Conservation (phyloP, 2,113 vertebrate genomes). For the Callocephalon fimbriatum region DNA sequence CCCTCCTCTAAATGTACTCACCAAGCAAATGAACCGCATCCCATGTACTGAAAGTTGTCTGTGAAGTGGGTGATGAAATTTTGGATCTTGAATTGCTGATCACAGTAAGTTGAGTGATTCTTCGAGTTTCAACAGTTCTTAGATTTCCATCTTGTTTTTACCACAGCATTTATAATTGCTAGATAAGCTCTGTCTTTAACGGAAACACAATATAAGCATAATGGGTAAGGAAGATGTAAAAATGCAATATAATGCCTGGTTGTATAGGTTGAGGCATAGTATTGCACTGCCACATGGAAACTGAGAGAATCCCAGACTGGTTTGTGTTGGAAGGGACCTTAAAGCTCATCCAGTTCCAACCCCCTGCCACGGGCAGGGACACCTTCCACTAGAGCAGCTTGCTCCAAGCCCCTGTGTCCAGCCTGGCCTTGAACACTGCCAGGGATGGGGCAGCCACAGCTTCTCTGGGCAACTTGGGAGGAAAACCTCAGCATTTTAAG, state of each 20-base stretch:
- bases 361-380: background rate
- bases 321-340: background rate
- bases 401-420: no score
- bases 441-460: no score
- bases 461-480: background rate
- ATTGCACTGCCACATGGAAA: background rate
- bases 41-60: background rate
- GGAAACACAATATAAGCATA: background rate
- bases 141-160: background rate
- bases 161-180: background rate
- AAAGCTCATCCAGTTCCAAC: background rate
- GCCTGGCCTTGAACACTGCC: no score
- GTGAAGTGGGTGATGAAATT: background rate
- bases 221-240: background rate
- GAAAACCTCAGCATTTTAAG: background rate
- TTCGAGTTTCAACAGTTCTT: background rate
- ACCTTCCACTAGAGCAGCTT: background rate
- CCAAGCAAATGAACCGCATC: background rate
- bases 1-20: background rate
- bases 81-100: background rate
- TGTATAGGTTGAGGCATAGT: background rate
- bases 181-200: background rate
- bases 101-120: background rate
- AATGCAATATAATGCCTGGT: background rate
- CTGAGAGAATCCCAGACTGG: background rate